Evolutionary conservation across 2,888 invertebrate genomes (phyloP).

Genomic region (Malacosoma neustria): DNA sequence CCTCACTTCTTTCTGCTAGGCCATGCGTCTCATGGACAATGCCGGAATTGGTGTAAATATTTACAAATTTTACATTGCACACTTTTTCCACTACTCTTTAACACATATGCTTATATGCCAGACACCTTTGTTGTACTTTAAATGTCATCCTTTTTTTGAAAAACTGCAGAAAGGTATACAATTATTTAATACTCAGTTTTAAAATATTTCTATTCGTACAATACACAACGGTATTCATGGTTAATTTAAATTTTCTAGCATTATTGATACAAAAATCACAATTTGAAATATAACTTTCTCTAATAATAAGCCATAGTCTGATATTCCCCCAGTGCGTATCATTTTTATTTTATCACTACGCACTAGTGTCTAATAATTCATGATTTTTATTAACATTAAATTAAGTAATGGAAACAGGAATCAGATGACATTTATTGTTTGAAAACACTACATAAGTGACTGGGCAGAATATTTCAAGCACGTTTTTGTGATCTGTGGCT

Average conservation of each 20-base stretch:
- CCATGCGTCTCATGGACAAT: constrained; percentile 94
- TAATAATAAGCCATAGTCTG: neutral
- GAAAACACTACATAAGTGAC: neutral
- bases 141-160: neutral
- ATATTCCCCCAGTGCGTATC: neutral
- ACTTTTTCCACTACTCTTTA: constrained; percentile 42
- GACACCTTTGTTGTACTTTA: neutral
- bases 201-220: too few species aligned
- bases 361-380: too few species aligned
- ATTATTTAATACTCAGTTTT: too few species aligned
- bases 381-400: too few species aligned
- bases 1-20: constrained; percentile 77
- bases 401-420: neutral
- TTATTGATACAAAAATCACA: neutral
- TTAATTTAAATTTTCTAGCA: neutral
- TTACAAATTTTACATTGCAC: constrained; percentile 60
- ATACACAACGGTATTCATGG: too few species aligned
- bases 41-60: constrained; percentile 93
- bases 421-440: neutral
- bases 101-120: constrained; percentile 1
- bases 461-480: neutral
- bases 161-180: too few species aligned
- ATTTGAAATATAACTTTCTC: neutral
- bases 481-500: neutral
- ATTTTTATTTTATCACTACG: too few species aligned